Base-by-base conservation (phyloP, 2,888 invertebrate species). In the Tholera decimalis region DNA sequence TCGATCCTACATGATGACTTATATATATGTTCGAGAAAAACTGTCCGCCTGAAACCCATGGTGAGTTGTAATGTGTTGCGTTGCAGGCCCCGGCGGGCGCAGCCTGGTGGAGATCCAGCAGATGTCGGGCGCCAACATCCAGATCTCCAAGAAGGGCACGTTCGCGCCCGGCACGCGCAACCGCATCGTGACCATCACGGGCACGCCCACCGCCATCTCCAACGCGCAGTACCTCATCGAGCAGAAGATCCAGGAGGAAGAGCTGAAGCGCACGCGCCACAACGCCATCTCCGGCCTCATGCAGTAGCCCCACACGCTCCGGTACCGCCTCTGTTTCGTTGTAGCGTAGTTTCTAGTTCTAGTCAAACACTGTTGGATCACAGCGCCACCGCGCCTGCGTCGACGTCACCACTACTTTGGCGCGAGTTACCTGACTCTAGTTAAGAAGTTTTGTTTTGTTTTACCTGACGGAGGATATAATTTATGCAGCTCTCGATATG, bases 71-170 rank as follows among this genome's bases (percentile, higher is more conserved):
- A n/a, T n/a, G n/a, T n/a, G n/a, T n/a, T n/a, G n/a, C 0, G 1
- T 70, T 69, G 56, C 96, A 97, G 97, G 98, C 91, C 99, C 99
- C 83, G 99, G 98, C 91, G 99, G 99, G 80, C 98, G 98, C 95
- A 98, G 98, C 94, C 97, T 99, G 92, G 98, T 99, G 89, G 99
- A 99, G 96, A 98, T 99, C 95, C 99, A 99, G 96, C 98, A 99
- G 96, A 97, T 98, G 96, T 99, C 98, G 91, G 99, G 99, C 93
- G 99, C 99, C 94, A 99, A 98, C 96, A 99, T 99, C 95, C 99
- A 99, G 96, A 99, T 99, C 96, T 99, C 99, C 85, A 99, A 99
- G 97, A 99, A 99, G 96, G 99, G 99, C 93, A 98, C 98, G 90
- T 99, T 98, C 96, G 98, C 98, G 88, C 99, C 99, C 82, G 99